Percentiles rank a stretch among this genome's conserved stretches.
These are phyloP conservation scores for Conistra vaccinii DNA, from an alignment of 2,888 invertebrate species.

Conservation along the genomic window DNA sequence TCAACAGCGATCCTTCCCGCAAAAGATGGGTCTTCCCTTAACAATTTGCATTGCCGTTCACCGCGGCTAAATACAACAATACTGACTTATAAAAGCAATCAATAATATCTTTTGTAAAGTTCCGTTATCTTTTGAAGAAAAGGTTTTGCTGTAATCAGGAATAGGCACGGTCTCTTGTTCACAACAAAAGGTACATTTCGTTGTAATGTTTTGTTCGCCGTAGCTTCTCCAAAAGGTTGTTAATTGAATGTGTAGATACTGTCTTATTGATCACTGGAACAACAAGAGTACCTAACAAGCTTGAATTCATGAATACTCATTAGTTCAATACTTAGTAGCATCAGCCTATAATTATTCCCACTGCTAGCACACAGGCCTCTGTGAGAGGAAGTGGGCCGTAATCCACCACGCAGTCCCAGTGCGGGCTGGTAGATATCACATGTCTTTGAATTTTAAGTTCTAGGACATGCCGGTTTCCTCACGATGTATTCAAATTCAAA, in stretches of 20 bases:
- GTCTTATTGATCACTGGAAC: slow-evolving; percentile 5
- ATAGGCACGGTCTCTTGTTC: slow-evolving; percentile 23
- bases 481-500: too few species aligned
- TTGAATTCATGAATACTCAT: not conserved
- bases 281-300: not conserved
- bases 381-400: too few species aligned
- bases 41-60: slow-evolving; percentile 13
- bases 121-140: slow-evolving; percentile 37
- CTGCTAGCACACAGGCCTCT: too few species aligned
- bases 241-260: not conserved
- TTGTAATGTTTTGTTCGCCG: slow-evolving; percentile 27
- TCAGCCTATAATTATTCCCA: too few species aligned
- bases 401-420: too few species aligned
- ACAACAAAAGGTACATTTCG: slow-evolving; percentile 39
- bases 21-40: slow-evolving; percentile 1
- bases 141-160: slow-evolving; percentile 40
- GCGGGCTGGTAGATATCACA: too few species aligned
- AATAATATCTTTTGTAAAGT: slow-evolving; percentile 16
- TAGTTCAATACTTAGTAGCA: not conserved
- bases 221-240: slow-evolving; percentile 9
- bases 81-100: slow-evolving; percentile 24
- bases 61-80: slow-evolving; percentile 17
- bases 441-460: too few species aligned
- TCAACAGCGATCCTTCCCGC: not conserved
- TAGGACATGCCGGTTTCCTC: too few species aligned